These are phyloP conservation scores for Macroramphosus scolopax DNA, from an alignment of 2,797 vertebrate species.

Conservation along the genomic window DNA sequence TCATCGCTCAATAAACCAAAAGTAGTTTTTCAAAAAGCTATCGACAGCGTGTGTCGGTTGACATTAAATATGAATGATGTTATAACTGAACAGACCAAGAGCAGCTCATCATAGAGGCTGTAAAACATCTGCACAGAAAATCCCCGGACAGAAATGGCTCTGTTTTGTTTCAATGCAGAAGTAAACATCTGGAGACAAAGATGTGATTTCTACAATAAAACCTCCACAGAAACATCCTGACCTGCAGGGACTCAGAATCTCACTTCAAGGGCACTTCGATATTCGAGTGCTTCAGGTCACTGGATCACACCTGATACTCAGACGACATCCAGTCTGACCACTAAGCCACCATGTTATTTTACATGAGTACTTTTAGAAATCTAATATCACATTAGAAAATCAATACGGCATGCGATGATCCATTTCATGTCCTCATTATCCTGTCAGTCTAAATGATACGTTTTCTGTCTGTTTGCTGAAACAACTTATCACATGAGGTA, in stretches of 20 bases:
- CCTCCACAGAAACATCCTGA: not conserved
- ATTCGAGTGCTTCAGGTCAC: constrained; percentile 4
- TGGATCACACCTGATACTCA: constrained; percentile 2
- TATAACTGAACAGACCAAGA: no score
- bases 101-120: no score
- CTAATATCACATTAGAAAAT: constrained; percentile 16
- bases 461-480: not conserved
- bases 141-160: not conserved
- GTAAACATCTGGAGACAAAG: not conserved
- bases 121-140: not conserved
- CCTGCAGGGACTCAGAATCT: not conserved
- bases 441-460: not conserved
- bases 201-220: not conserved
- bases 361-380: constrained; percentile 11
- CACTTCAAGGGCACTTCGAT: not conserved
- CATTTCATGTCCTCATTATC: not conserved
- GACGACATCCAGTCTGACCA: not conserved
- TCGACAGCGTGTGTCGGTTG: no score
- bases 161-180: not conserved
- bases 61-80: no score
- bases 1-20: no score
- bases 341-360: no score
- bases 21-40: no score
- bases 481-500: not conserved
- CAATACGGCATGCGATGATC: constrained; percentile 7